Evolutionary conservation across 2,888 invertebrate genomes (phyloP).

Genomic region (Ceratothoa steindachneri): DNA sequence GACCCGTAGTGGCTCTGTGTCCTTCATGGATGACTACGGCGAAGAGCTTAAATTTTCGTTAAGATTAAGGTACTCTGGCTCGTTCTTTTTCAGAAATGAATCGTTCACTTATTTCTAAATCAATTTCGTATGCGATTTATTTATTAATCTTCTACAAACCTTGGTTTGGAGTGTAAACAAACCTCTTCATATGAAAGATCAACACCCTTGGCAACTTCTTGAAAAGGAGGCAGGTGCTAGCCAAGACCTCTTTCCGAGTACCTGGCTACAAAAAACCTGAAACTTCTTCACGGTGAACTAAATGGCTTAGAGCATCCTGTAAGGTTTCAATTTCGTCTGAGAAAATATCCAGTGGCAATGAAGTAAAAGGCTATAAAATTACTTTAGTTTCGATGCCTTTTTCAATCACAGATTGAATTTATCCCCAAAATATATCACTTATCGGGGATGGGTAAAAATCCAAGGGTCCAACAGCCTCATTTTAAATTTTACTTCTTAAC

Average conservation of each 20-base stretch:
- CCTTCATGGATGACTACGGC: conserved; percentile 97
- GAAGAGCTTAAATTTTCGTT: conserved; percentile 78
- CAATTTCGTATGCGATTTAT: background rate
- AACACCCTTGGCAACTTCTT: background rate
- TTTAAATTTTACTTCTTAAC: no score
- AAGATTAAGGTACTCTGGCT: conserved; percentile 51
- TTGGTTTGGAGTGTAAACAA: background rate
- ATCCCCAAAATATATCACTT: background rate
- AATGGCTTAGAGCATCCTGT: background rate
- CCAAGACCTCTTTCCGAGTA: background rate
- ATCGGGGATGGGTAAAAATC: background rate
- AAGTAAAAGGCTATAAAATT: background rate
- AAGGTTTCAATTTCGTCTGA: background rate
- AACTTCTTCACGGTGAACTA: background rate
- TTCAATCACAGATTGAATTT: background rate
- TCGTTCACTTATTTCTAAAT: background rate
- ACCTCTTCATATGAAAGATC: background rate
- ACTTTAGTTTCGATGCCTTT: background rate
- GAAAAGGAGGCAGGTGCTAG: background rate
- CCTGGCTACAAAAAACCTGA: background rate
- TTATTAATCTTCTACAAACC: background rate
- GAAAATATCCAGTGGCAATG: background rate
- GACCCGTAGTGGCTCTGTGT: conserved; percentile 88
- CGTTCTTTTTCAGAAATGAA: background rate
- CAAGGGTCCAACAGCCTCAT: no score